Percentiles rank a stretch among this genome's conserved stretches.
phyloP scores from a whole-genome alignment of 1,140 invertebrate genomes.

The Brachionus calyciflorus region DNA sequence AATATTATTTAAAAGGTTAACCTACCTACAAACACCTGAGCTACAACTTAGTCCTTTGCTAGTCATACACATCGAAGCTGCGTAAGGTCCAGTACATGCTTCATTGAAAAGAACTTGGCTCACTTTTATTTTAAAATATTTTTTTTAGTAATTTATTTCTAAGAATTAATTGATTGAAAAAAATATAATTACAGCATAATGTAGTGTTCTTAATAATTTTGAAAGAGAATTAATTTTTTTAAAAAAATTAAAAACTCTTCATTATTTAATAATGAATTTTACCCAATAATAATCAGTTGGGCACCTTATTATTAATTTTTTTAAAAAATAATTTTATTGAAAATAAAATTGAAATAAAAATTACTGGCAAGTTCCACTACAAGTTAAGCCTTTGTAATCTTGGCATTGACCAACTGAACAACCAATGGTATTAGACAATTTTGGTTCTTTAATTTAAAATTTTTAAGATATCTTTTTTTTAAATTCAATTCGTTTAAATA shows the following conservation, averaged over 20 bases:
- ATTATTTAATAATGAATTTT: neutral
- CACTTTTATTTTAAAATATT: neutral
- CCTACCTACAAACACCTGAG: neutral
- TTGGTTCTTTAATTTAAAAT: neutral
- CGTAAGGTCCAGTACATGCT: neutral
- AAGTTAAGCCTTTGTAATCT: slow-evolving; percentile 16
- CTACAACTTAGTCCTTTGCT: slow-evolving; percentile 3
- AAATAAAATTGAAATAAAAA: neutral
- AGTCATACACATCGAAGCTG: neutral
- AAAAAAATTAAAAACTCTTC: slow-evolving; percentile 1
- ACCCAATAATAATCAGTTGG: slow-evolving; percentile 19
- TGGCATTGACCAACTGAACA: neutral
- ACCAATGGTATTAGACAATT: neutral
- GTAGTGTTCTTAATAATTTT: slow-evolving; percentile 13
- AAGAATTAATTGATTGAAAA: no score
- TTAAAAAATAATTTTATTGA: neutral
- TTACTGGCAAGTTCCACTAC: neutral
- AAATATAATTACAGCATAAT: neutral
- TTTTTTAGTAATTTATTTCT: neutral
- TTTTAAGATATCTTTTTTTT: neutral
- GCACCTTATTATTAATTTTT: neutral
- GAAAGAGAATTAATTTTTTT: neutral
- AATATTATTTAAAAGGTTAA: neutral
- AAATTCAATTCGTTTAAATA: no score
- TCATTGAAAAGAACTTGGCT: slow-evolving; percentile 17